Base-by-base conservation (phyloP, 2,888 invertebrate genomes). In the Mythimna albipuncta region DNA sequence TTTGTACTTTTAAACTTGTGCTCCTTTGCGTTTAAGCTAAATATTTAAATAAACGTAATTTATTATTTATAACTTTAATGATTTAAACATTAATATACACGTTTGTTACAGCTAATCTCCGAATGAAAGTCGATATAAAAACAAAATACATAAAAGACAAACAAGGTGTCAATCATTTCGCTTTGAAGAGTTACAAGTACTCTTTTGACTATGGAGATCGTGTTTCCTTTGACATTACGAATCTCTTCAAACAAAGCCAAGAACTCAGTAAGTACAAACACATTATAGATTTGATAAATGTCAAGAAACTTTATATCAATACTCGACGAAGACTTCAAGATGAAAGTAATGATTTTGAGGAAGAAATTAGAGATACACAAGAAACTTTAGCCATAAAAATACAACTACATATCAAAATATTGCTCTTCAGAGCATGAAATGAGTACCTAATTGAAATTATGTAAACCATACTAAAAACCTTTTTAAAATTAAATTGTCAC, bases 191-290 rank as follows among this genome's bases (percentile, higher is more conserved):
- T 81, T 96, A 96, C 86, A 95, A 93, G 81, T 96, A 95, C 81
- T 88, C 92, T 7, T 94, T 94, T 65, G 91, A 93, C 82, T 96
- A 95, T 70, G 96, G 96, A 13, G 96, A 96, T 79, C 91, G 90
- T 47, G 92, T 95, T 13, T 78, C 88, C 0, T 96, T 94, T 85
- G 94, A 95, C 69, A 85, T 96, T 62, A 85, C 90, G 73, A 95
- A 96, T 82, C 86, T 96, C 38, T 95, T 96, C 87, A 96, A 94
- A 75, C 95, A 93, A 70, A 96, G 93, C 89, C 92, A 94, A 68
- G 89, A 94, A 87, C 87, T 96, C 7, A 96, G 96, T 96, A 85
- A 94, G 96, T 95, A 86, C 64, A 63, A 21, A 41, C 13, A 47
- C 19, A 16, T 47, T 47, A 47, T 47, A 47, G 16, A 26, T 32